These are phyloP conservation scores for Disparrhopalites patrizii DNA, from an alignment of 2,888 invertebrate species.

Conservation along the genomic window DNA sequence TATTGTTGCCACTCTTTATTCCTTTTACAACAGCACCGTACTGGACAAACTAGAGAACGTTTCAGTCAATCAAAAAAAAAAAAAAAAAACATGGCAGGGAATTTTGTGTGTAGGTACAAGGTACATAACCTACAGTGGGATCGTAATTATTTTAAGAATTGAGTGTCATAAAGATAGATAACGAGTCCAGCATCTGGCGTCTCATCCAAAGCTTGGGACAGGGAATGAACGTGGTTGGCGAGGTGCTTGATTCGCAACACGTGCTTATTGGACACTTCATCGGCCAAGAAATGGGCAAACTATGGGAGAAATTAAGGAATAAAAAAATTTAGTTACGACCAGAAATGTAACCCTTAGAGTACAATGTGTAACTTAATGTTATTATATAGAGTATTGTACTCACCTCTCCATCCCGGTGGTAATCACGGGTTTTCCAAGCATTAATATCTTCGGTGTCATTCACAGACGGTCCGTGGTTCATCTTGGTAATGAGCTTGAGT, in stretches of 20 bases:
- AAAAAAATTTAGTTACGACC: too few species aligned
- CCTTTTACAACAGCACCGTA: too few species aligned
- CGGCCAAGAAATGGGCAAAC: conserved; percentile 45
- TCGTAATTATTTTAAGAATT: conserved; percentile 37
- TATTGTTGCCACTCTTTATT: too few species aligned
- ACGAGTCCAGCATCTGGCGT: conserved; percentile 24
- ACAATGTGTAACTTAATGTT: too few species aligned
- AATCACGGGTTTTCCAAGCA: background rate
- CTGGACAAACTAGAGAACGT: too few species aligned
- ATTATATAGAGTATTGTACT: too few species aligned
- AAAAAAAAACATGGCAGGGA: too few species aligned
- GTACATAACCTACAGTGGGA: too few species aligned
- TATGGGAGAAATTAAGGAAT: too few species aligned
- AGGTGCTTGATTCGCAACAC: conserved; percentile 40
- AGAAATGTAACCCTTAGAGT: too few species aligned
- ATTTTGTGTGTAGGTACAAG: too few species aligned
- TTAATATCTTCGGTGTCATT: background rate
- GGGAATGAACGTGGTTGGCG: conserved; percentile 39
- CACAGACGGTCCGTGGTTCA: background rate
- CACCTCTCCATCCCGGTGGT: conserved; percentile 38
- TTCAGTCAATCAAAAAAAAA: too few species aligned
- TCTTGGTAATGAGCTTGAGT: conserved; percentile 26
- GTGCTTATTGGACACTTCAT: conserved; percentile 34
- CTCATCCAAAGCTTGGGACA: conserved; percentile 21
- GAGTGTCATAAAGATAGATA: conserved; percentile 43